Evolutionary conservation across 1,140 invertebrate species (phyloP).

Genomic region (Zeugodacus cucurbitae): DNA sequence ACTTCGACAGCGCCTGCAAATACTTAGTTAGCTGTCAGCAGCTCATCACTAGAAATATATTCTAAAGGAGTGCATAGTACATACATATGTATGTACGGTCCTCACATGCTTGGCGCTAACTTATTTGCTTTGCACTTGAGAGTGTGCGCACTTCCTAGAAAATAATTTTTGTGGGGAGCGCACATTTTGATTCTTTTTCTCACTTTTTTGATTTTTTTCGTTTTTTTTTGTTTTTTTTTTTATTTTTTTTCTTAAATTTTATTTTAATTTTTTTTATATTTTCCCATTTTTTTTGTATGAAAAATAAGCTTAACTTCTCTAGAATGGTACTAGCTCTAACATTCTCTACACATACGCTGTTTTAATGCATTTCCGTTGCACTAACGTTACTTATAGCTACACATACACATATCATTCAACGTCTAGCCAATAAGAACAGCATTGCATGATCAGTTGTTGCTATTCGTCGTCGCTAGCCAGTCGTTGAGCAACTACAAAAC

Average conservation of each 20-base stretch:
- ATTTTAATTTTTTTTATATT: background rate
- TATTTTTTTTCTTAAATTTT: background rate
- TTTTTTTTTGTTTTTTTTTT: background rate
- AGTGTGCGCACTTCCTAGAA: slow-evolving; percentile 26
- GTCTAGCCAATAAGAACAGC: background rate
- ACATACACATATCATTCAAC: background rate
- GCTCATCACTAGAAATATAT: background rate
- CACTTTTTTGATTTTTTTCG: background rate
- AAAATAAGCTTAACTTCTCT: too few species aligned
- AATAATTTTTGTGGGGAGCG: background rate
- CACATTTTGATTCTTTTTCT: too few species aligned
- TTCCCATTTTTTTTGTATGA: background rate
- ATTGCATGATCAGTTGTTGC: background rate
- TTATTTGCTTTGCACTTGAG: slow-evolving; percentile 32
- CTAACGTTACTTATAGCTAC: background rate
- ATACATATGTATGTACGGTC: too few species aligned
- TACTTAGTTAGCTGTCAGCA: slow-evolving; percentile 30
- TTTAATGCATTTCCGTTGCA: background rate
- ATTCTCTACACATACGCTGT: too few species aligned
- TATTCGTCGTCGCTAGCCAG: background rate
- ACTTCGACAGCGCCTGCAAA: background rate
- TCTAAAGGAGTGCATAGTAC: too few species aligned
- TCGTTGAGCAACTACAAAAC: background rate
- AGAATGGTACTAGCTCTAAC: background rate
- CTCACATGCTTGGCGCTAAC: background rate